Evolutionary conservation across 92 coral and sea anemone genomes (phyloP).

Genomic region (Palythoa grandis): DNA sequence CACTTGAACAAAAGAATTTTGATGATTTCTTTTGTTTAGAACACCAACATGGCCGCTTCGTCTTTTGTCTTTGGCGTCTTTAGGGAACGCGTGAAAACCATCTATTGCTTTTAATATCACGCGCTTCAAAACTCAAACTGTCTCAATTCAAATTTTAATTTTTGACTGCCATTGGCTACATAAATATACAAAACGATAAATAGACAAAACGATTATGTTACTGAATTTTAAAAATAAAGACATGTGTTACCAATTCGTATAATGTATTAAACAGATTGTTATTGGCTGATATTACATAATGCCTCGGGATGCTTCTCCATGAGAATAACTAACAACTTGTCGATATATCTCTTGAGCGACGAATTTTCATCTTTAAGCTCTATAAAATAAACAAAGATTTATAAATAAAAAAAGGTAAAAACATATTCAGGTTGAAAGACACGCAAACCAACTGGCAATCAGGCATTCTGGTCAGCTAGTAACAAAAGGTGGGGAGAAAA

Average conservation of each 20-base stretch:
- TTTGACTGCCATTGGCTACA: no score
- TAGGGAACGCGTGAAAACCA: no score
- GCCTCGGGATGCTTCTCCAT: slow-evolving; percentile 95
- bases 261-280: background rate
- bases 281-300: slow-evolving; percentile 61
- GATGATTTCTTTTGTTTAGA: no score
- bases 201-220: no score
- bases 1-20: no score
- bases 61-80: no score
- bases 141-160: no score
- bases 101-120: background rate
- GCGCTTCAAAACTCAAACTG: background rate
- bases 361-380: slow-evolving; percentile 85
- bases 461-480: no score
- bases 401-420: background rate
- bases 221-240: no score
- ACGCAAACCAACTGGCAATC: no score
- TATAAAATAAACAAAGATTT: slow-evolving; percentile 28
- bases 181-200: no score
- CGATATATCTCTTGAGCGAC: slow-evolving; percentile 88
- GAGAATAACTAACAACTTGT: slow-evolving; percentile 71
- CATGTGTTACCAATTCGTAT: background rate
- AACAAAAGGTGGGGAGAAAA: no score
- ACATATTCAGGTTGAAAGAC: background rate
- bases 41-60: background rate